Evolutionary conservation across 2,888 invertebrate species (phyloP).

Genomic region (Acanthosepion pharaonis): DNA sequence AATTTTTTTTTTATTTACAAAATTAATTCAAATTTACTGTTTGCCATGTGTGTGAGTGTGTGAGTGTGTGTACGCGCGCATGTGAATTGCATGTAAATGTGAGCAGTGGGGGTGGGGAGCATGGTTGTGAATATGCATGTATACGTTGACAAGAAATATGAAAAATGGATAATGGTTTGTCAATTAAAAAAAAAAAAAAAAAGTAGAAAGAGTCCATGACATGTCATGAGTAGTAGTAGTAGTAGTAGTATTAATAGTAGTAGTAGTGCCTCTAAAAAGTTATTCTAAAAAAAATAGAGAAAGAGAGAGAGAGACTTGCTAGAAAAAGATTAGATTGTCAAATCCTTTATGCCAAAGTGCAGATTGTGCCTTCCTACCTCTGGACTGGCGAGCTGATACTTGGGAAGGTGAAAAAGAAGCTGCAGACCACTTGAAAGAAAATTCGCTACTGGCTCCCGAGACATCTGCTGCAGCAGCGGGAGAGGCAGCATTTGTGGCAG

Average conservation of each 20-base stretch:
- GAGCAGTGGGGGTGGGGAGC: not conserved
- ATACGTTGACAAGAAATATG: not conserved
- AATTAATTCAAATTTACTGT: too few species aligned
- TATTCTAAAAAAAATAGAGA: not conserved
- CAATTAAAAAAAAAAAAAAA: not conserved
- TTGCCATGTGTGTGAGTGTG: not conserved
- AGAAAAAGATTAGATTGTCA: constrained; percentile 60
- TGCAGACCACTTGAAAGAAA: constrained; percentile 24
- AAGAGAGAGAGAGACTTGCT: not conserved
- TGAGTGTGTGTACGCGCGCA: not conserved
- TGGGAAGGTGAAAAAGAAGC: constrained; percentile 47
- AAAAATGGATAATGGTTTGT: constrained; percentile 22
- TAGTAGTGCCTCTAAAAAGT: not conserved
- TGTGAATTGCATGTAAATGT: not conserved
- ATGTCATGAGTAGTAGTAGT: not conserved
- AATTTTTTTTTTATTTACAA: too few species aligned
- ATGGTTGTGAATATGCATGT: not conserved
- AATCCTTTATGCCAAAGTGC: constrained; percentile 60
- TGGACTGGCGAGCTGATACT: constrained; percentile 58
- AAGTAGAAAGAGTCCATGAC: constrained; percentile 1
- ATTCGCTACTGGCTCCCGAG: constrained; percentile 57
- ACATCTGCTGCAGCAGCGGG: constrained; percentile 51
- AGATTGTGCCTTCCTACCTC: constrained; percentile 65
- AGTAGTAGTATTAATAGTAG: not conserved
- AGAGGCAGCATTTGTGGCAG: constrained; percentile 55